Percentiles rank a stretch among this genome's conserved stretches.
Conservation (phyloP, 2,113 vertebrate genomes). For the Engystomops pustulosus region DNA sequence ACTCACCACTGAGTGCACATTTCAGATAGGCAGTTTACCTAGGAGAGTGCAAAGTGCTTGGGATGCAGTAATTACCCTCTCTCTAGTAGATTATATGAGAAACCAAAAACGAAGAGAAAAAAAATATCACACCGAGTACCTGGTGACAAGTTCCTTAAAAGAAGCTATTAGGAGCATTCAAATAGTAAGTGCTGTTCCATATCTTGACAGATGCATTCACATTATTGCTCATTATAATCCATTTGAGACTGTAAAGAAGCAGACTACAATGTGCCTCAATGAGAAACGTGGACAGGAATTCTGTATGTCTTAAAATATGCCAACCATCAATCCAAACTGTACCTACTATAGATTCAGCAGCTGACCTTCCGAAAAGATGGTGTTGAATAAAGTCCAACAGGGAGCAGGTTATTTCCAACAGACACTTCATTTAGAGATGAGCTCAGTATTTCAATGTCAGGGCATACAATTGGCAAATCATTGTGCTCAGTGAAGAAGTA, state of each 20-base stretch:
- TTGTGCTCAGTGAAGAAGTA: too few relatives aligned
- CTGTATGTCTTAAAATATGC: not conserved
- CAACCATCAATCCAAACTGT: not conserved
- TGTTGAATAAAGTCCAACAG: not conserved
- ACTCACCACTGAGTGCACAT: too few relatives aligned
- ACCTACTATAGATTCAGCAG: not conserved
- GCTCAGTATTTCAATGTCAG: too few relatives aligned
- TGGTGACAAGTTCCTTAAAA: not conserved
- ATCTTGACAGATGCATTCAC: not conserved
- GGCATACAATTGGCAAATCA: too few relatives aligned
- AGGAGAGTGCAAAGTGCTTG: not conserved
- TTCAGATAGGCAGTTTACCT: not conserved
- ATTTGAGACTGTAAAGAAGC: not conserved
- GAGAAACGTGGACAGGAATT: not conserved
- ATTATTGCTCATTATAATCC: constrained; percentile 7
- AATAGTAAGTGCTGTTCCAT: not conserved
- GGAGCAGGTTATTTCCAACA: too few relatives aligned
- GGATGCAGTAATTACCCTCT: not conserved
- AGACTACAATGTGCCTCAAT: not conserved
- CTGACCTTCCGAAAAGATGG: not conserved
- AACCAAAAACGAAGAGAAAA: not conserved
- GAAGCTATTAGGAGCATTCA: not conserved
- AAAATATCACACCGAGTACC: not conserved
- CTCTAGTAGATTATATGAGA: not conserved
- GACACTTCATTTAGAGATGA: too few relatives aligned